Evolutionary conservation across 2,888 invertebrate genomes (phyloP), one percentile per base, ranked within the genome.

Genomic region (Tenodera sinensis): DNA sequence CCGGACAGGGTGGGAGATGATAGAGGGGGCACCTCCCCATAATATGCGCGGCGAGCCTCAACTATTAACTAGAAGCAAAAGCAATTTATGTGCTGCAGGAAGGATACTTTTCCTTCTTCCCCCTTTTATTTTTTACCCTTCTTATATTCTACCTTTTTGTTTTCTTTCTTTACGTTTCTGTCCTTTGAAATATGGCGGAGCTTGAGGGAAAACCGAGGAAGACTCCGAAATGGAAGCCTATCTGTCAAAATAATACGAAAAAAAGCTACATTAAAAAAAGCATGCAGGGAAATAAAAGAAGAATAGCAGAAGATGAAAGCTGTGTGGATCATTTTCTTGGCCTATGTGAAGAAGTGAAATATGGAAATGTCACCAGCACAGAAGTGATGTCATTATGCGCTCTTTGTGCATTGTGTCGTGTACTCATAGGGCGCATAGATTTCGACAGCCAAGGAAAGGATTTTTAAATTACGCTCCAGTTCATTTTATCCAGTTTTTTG

Each of bases 11-110:
- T 86, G 71, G 86, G 85, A 85, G 85, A 85, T 85, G 85, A 85
- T 85, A 85, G 88, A 28, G 85, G 87, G 87, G 84, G 28, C 88
- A 30, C 87, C 84, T 30, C 25, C 81, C 34, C 88, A 89, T 89
- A 90, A 90, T 89, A 88, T 89, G 87, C 89, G 84, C 84, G 83
- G 88, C 84, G 30, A 54, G 85, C 88, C 28, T 9, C 27, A 83
- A 85, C 90, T 88, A 90, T 90, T 90, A 90, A 90, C 90, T 87
- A 89, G 88, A 89, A 90, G 89, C 89, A 81, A 89, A 89, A 90
- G 89, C 90, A 90, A 90, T 90, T 89, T 90, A 88, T 89, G 90
- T 89, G 90, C 89, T 87, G 89, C 83, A 83, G 86, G 85, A 89
- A 71, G 83, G 89, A 89, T 71, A 71, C 54, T 71, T 71, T 71